phyloP scores from a whole-genome alignment of 2,888 invertebrate genomes.

The Rugalucina vietnamica region DNA sequence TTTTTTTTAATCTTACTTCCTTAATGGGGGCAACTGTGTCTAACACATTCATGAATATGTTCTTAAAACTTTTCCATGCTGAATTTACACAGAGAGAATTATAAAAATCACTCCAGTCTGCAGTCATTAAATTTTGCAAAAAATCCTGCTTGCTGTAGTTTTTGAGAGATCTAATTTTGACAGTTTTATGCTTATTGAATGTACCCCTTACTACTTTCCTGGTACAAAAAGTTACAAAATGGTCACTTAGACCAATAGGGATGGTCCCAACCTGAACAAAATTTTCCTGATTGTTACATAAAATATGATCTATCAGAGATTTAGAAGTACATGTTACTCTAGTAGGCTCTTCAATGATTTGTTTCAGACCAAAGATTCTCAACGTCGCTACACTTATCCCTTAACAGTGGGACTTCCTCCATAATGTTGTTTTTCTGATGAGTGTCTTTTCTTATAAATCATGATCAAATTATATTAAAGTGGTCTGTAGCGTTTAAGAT shows the following conservation, averaged over 20 bases:
- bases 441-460: no score
- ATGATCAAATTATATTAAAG: no score
- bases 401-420: no score
- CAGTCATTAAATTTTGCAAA: neutral
- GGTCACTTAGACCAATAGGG: slow-evolving; percentile 1
- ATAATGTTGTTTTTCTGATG: no score
- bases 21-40: slow-evolving; percentile 12
- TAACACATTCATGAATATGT: slow-evolving; percentile 3
- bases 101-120: slow-evolving; percentile 8
- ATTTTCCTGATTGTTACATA: slow-evolving; percentile 15
- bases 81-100: neutral
- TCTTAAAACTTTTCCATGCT: slow-evolving; percentile 1
- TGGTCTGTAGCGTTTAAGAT: no score
- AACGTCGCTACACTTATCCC: no score
- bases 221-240: slow-evolving; percentile 5
- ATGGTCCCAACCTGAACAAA: neutral
- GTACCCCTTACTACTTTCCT: neutral
- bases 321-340: neutral
- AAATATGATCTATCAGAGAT: neutral
- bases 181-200: neutral
- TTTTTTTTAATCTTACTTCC: slow-evolving; percentile 18
- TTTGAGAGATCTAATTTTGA: slow-evolving; percentile 23
- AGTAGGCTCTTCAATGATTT: neutral
- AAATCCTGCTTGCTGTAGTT: slow-evolving; percentile 10
- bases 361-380: slow-evolving; percentile 12